Evolutionary conservation across 2,888 invertebrate genomes (phyloP), one percentile per base, ranked within the genome.

Genomic region (Quadriops clusia): DNA sequence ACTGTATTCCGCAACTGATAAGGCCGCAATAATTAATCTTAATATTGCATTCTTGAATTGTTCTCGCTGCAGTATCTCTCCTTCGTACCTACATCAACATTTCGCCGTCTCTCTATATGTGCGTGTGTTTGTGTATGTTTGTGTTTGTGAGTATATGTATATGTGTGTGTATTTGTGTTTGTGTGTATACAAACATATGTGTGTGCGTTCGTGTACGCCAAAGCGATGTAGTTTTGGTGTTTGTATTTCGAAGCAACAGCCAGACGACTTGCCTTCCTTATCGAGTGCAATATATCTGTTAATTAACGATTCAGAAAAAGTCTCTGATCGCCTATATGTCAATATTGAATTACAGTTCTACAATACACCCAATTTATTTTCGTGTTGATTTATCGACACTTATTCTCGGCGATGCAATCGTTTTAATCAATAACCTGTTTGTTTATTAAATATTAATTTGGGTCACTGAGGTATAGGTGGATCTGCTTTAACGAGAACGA

Each of bases 21-120:
- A 33, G 41, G 34, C 35, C 39, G 37, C 37, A 43, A 54, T 56
- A 54, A 58, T 58, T 58, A 58, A 58, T 58, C 58, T 58, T 58
- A 54, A 58, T 58, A 58, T 56, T 53, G 47, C 53, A 56, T 58
- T 56, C 57, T 54, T 52, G 52, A 44, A 54, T 55, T 53, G 53
- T 44, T 48, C 45, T 33, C 40, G 33, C 33, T 24, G n/a, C 18
- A 23, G 23, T 17, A 17, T 13, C 23, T 14, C n/a, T 23, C 23
- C 22, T 23, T 23, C 22, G 23, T 16, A 9, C 6, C 15, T 6
- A n/a, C n/a, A n/a, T n/a, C n/a, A n/a, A n/a, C n/a, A n/a, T n/a
- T n/a, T n/a, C n/a, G n/a, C n/a, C n/a, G n/a, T n/a, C n/a, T n/a
- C n/a, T n/a, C n/a, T n/a, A n/a, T n/a, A n/a, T n/a, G n/a, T n/a